Evolutionary conservation across 2,113 vertebrate genomes (phyloP).

Genomic region (Meleagris gallopavo): DNA sequence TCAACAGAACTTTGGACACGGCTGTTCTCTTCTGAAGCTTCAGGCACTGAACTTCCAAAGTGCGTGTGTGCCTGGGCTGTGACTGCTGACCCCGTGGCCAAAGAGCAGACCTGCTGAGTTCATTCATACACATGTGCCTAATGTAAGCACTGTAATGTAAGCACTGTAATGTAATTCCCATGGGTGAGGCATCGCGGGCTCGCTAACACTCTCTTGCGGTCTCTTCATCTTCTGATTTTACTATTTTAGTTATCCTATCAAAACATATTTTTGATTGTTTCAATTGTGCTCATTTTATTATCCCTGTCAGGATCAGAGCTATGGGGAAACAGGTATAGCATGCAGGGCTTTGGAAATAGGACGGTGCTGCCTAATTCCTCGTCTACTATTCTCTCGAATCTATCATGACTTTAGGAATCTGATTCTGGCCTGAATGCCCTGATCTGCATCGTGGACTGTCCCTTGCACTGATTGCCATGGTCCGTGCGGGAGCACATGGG

Average conservation of each 20-base stretch:
- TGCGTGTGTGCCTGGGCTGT: neutral
- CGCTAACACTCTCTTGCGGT: neutral
- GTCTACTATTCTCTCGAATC: neutral
- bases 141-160: neutral
- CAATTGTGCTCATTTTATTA: neutral
- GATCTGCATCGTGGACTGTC: neutral
- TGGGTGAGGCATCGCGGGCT: too few relatives aligned
- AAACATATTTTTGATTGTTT: neutral
- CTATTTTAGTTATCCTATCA: neutral
- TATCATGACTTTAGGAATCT: conserved; percentile 28
- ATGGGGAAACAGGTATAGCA: neutral
- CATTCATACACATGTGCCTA: neutral
- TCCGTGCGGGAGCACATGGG: neutral
- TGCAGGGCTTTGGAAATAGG: neutral
- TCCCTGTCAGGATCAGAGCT: neutral
- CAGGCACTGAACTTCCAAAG: rapidly evolving
- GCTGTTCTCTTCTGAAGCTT: neutral
- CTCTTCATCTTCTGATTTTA: neutral
- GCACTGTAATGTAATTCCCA: neutral
- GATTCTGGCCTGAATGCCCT: conserved; percentile 29
- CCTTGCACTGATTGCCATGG: neutral
- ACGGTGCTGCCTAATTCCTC: conserved; percentile 2
- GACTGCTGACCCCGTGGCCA: neutral
- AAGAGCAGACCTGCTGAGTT: neutral
- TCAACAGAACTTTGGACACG: neutral